Evolutionary conservation across 2,797 vertebrate species (phyloP).

Genomic region (Sebastes reedi): DNA sequence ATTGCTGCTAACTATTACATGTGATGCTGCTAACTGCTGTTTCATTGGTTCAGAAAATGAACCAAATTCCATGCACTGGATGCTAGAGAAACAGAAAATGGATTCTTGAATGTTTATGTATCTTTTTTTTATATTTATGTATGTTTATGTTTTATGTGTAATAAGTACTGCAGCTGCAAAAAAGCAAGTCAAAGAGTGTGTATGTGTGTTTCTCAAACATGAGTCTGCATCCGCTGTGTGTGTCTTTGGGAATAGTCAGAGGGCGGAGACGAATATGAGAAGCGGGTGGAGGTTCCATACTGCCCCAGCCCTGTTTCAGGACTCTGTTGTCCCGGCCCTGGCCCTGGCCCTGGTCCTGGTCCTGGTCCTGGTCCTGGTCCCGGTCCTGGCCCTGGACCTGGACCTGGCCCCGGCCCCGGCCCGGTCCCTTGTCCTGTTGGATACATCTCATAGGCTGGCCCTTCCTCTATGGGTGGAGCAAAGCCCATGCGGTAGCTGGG

Average conservation of each 20-base stretch:
- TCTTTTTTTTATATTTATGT: neutral
- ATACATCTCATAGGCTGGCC: constrained; percentile 86
- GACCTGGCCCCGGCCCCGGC: constrained; percentile 53
- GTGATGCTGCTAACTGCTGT: constrained; percentile 35
- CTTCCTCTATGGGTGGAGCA: constrained; percentile 82
- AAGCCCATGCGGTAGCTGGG: constrained; percentile 90
- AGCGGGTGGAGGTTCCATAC: constrained; percentile 87
- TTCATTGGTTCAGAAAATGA: constrained; percentile 30
- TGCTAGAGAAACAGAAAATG: constrained; percentile 31
- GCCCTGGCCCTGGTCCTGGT: constrained; percentile 77
- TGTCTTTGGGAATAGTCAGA: constrained; percentile 94
- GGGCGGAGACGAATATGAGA: constrained; percentile 93
- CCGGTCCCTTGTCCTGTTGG: constrained; percentile 80
- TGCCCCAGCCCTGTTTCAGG: constrained; percentile 86
- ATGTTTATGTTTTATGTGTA: constrained; percentile 15
- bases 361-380: constrained; percentile 52
- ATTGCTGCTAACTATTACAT: constrained; percentile 54
- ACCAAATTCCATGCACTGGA: constrained; percentile 41
- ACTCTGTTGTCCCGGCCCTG: constrained; percentile 70
- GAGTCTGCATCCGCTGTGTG: constrained; percentile 97
- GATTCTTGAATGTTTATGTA: neutral
- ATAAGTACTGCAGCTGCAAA: constrained; percentile 25
- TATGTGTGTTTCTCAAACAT: constrained; percentile 83
- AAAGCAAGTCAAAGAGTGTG: constrained; percentile 30
- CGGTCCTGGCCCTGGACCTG: constrained; percentile 25